Evolutionary conservation across 2,797 vertebrate species (phyloP).

Genomic region (Parauchenoglanis ngamensis): DNA sequence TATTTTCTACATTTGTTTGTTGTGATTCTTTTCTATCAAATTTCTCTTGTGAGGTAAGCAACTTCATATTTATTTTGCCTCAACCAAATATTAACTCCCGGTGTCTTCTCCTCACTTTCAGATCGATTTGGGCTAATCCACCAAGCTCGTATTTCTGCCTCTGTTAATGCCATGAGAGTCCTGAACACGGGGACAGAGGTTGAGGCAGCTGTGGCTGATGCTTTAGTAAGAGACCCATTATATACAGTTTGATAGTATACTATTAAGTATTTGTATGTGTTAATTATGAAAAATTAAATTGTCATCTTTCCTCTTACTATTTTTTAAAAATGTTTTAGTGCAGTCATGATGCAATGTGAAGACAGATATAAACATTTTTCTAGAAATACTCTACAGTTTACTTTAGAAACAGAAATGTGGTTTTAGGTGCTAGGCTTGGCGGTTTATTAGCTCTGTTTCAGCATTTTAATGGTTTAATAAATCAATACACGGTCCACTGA

Average conservation of each 20-base stretch:
- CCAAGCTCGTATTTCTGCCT: conserved; percentile 90
- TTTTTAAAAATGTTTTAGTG: not conserved
- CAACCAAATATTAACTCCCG: not conserved
- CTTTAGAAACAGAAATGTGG: not conserved
- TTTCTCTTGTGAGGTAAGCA: conserved; percentile 34
- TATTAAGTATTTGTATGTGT: not conserved
- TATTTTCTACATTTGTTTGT: not conserved
- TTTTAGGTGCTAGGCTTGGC: not conserved
- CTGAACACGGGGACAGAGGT: conserved; percentile 95
- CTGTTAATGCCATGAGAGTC: conserved; percentile 92
- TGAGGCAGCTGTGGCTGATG: conserved; percentile 95
- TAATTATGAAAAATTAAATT: not conserved
- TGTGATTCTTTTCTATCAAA: not conserved
- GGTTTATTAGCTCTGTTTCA: not conserved
- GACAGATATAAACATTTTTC: not conserved
- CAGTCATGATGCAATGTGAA: not conserved
- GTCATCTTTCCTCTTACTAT: not conserved
- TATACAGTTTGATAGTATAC: not conserved
- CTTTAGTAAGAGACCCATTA: conserved; percentile 83
- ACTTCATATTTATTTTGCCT: conserved; percentile 56
- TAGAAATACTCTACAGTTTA: not conserved
- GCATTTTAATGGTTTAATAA: not conserved
- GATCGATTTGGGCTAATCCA: conserved; percentile 94
- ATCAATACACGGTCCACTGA: not conserved
- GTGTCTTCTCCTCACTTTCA: conserved; percentile 56